Evolutionary conservation across 2,888 invertebrate species (phyloP).

Genomic region (Trichopoda pennipes): DNA sequence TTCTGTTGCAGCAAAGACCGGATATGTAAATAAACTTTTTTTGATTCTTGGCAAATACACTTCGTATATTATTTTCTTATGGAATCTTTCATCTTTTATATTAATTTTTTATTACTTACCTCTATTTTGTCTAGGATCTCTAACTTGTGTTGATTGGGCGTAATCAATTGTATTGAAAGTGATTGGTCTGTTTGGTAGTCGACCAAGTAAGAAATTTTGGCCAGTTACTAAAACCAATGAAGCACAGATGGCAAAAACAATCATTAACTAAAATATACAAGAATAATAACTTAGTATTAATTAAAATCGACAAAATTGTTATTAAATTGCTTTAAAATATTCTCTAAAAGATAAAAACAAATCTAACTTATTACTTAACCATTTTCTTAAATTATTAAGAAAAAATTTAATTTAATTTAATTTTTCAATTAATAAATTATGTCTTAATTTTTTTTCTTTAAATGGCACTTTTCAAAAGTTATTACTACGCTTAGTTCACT

Average conservation of each 20-base stretch:
- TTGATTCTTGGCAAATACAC: too few relatives aligned
- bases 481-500: constrained; percentile 9
- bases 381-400: background rate
- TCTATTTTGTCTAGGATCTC: constrained; percentile 80
- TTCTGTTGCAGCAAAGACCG: too few relatives aligned
- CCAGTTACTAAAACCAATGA: constrained; percentile 77
- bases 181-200: constrained; percentile 74
- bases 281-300: constrained; percentile 27
- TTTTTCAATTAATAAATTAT: background rate
- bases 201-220: constrained; percentile 78
- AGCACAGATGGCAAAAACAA: constrained; percentile 77
- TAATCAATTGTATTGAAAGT: constrained; percentile 74
- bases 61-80: too few relatives aligned
- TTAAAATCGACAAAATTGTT: background rate
- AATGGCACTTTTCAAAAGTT: background rate
- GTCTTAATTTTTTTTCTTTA: background rate
- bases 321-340: constrained; percentile 16
- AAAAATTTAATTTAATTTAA: background rate
- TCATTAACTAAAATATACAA: constrained; percentile 76
- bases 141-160: constrained; percentile 72
- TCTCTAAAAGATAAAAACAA: background rate
- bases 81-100: too few relatives aligned
- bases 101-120: constrained; percentile 72
- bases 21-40: too few relatives aligned
- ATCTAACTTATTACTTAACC: background rate